A percentile compares a stretch with the other conserved stretches of the same genome.
Evolutionary conservation across 2,113 vertebrate species (phyloP).

Genomic region (Centropristis striata): DNA sequence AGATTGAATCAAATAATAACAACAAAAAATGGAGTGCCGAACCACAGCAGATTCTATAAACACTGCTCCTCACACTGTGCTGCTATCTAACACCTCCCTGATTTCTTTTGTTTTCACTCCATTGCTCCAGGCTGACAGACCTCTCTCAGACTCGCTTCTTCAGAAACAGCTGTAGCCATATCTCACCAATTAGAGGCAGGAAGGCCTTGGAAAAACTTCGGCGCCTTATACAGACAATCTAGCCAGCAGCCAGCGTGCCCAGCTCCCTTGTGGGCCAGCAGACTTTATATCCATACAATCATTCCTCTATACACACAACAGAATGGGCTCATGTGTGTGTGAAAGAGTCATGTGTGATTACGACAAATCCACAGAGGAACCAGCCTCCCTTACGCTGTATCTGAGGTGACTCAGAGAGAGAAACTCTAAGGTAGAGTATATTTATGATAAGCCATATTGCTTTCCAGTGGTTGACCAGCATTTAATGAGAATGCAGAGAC

Average conservation of each 20-base stretch:
- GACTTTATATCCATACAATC: constrained; percentile 17
- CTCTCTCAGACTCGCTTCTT: constrained; percentile 57
- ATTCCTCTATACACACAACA: constrained; percentile 33
- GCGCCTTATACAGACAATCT: constrained; percentile 52
- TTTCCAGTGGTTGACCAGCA: not conserved
- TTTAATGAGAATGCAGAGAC: constrained; percentile 37
- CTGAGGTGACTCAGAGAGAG: constrained; percentile 8
- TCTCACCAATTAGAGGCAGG: constrained; percentile 77
- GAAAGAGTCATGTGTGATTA: constrained; percentile 18
- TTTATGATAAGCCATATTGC: constrained; percentile 11
- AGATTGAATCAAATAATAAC: constrained; percentile 54
- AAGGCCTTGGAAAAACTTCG: constrained; percentile 48
- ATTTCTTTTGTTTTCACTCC: constrained; percentile 77
- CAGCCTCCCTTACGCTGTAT: not conserved
- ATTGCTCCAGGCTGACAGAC: constrained; percentile 74
- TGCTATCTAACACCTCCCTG: constrained; percentile 59
- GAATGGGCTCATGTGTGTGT: not conserved
- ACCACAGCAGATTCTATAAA: constrained; percentile 63
- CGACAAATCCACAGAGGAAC: not conserved
- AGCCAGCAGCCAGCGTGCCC: constrained; percentile 42
- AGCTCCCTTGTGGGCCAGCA: constrained; percentile 35
- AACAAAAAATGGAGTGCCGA: constrained; percentile 41
- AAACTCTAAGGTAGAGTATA: not conserved
- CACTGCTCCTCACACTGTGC: constrained; percentile 49
- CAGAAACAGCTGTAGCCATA: constrained; percentile 68